phyloP scores from a whole-genome alignment of 2,113 vertebrate genomes.

The Paracyprichromis sp. region DNA sequence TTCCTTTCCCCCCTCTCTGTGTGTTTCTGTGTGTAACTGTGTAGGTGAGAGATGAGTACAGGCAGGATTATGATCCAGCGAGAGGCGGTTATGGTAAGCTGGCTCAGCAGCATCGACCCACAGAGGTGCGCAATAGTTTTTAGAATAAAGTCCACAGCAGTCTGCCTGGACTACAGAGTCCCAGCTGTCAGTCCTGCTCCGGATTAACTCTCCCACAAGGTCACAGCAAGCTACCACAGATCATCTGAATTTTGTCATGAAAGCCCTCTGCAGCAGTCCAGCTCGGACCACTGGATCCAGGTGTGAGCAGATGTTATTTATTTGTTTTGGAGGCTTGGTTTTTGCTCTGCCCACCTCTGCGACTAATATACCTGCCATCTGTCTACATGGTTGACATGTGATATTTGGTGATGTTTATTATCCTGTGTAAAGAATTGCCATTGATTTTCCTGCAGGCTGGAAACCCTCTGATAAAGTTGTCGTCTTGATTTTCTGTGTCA shows the following conservation, averaged over 20 bases:
- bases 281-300: not conserved
- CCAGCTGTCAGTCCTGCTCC: not conserved
- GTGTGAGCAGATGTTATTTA: not conserved
- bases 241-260: not conserved
- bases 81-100: constrained; percentile 83
- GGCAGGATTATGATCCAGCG: constrained; percentile 79
- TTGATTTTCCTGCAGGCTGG: not conserved
- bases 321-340: not conserved
- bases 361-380: not conserved
- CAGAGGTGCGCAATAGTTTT: constrained; percentile 61
- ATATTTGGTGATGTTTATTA: not conserved
- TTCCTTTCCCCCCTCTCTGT: not conserved
- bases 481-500: not conserved
- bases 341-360: not conserved
- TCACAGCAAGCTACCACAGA: not conserved
- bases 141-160: constrained; percentile 7
- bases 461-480: not conserved
- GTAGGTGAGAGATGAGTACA: constrained; percentile 81
- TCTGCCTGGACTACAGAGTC: not conserved
- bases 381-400: not conserved
- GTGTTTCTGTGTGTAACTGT: not conserved
- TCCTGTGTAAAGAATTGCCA: not conserved
- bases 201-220: not conserved
- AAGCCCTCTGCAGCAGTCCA: not conserved
- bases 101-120: constrained; percentile 67